These are phyloP conservation scores for Glossophaga mutica DNA, from an alignment of 2,797 vertebrate species.

Conservation along the genomic window DNA sequence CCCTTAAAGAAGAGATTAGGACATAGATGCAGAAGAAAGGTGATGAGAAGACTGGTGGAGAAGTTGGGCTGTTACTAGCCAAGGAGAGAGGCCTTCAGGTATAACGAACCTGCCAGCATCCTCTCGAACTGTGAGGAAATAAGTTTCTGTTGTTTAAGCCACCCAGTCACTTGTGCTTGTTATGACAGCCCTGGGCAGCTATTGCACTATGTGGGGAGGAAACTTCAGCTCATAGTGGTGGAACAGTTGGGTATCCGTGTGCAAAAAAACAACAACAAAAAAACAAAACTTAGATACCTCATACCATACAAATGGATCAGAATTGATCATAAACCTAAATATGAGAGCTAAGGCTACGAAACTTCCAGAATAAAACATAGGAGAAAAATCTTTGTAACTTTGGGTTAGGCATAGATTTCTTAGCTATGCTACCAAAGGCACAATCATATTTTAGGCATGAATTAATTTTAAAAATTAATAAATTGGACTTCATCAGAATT, in stretches of 20 bases:
- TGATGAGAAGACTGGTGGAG: background rate
- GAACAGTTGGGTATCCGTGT: background rate
- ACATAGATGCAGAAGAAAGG: background rate
- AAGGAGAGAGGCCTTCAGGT: background rate
- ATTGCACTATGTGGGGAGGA: background rate
- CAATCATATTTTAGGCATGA: too few relatives aligned
- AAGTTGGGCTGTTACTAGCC: background rate
- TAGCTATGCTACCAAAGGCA: background rate
- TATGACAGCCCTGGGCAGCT: background rate
- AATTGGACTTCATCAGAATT: background rate
- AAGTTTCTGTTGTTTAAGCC: background rate
- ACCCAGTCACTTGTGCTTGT: background rate
- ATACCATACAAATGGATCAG: background rate
- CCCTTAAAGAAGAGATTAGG: background rate
- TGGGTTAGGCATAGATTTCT: background rate
- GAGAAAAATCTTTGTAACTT: background rate
- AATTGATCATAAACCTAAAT: background rate
- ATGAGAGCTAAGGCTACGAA: background rate
- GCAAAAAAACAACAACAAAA: background rate
- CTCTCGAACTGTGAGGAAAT: constrained; percentile 4
- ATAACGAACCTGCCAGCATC: background rate
- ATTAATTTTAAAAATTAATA: background rate
- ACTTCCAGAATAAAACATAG: background rate
- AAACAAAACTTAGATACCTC: background rate
- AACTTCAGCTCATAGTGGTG: background rate